These are phyloP conservation scores for Gallinago jamesoni DNA, from an alignment of 2,113 vertebrate genomes.

Conservation along the genomic window DNA sequence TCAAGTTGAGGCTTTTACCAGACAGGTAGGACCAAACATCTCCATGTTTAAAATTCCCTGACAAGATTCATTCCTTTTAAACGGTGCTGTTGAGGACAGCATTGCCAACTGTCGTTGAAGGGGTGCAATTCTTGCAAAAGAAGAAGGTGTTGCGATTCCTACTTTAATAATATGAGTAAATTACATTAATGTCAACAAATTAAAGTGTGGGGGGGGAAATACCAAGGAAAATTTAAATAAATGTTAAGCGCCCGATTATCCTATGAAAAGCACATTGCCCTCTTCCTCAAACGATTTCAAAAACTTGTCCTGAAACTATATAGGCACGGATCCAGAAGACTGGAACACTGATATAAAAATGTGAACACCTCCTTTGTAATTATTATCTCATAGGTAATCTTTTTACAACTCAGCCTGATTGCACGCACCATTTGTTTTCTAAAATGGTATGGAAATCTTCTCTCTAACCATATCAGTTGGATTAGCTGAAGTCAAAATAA, in stretches of 20 bases:
- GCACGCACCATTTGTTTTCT: neutral
- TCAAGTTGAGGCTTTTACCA: neutral
- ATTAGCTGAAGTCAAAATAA: neutral
- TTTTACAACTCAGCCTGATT: neutral
- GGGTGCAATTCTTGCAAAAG: neutral
- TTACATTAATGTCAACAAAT: neutral
- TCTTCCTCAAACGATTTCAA: neutral
- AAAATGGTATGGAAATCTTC: neutral
- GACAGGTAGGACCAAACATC: neutral
- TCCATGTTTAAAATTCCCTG: neutral
- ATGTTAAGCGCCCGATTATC: neutral
- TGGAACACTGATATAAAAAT: neutral
- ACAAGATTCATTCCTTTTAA: neutral
- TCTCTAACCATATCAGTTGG: neutral
- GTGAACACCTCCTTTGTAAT: neutral
- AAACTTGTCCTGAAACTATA: neutral
- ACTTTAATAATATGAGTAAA: neutral
- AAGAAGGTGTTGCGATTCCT: neutral
- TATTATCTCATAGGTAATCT: neutral
- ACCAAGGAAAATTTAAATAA: neutral
- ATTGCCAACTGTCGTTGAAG: neutral
- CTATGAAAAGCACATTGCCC: neutral
- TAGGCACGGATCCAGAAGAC: neutral
- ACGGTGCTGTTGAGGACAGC: neutral
- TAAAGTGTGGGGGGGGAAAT: neutral